Percentiles rank a stretch among this genome's conserved stretches.
phyloP scores from a whole-genome alignment of 2,797 vertebrate species.

The Dicrostonyx torquatus region DNA sequence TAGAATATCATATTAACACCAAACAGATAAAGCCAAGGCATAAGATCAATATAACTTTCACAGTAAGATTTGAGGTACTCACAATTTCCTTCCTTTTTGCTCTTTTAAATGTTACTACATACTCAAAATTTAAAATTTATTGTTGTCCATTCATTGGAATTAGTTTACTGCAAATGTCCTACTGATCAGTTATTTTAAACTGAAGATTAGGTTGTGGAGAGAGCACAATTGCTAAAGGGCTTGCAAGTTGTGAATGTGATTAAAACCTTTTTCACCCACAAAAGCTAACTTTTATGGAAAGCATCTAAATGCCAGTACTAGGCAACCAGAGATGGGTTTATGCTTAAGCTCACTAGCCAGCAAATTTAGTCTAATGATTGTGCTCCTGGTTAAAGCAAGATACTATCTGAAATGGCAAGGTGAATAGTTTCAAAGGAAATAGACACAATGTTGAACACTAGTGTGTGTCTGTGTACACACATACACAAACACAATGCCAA shows the following conservation, averaged over 20 bases:
- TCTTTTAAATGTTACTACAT: neutral
- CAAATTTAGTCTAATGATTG: neutral
- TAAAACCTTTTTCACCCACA: neutral
- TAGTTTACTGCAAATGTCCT: neutral
- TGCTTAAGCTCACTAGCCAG: neutral
- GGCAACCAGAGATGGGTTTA: neutral
- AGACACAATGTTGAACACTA: neutral
- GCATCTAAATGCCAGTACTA: neutral
- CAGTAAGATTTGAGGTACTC: neutral
- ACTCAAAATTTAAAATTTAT: neutral
- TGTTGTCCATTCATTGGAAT: neutral
- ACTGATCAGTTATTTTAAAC: neutral
- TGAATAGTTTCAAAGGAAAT: neutral
- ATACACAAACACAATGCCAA: neutral
- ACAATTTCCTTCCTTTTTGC: neutral
- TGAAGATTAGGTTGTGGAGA: neutral
- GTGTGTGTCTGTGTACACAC: too few species aligned
- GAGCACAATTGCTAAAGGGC: neutral
- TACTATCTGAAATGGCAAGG: neutral
- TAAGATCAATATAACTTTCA: too few species aligned
- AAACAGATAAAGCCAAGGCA: neutral
- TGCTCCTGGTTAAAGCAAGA: neutral
- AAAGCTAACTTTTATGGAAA: neutral
- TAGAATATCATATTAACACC: neutral
- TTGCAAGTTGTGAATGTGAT: neutral